phyloP scores from a whole-genome alignment of 2,888 invertebrate species.

The Melieria omissa region DNA sequence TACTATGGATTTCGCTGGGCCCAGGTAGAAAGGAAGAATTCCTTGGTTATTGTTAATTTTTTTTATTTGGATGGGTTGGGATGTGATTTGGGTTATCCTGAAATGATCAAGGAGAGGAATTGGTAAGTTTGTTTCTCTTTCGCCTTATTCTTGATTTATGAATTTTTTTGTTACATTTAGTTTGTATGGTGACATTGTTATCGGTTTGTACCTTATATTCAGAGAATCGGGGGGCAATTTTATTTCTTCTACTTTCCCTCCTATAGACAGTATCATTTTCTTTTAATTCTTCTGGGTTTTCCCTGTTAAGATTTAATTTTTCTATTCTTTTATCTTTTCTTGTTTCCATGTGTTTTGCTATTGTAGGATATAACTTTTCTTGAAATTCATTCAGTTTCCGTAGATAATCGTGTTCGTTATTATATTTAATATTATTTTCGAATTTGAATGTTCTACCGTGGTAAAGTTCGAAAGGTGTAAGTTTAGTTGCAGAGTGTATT shows the following conservation, averaged over 20 bases:
- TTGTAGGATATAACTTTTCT: background rate
- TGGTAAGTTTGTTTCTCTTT: conserved; percentile 1
- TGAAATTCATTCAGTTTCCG: conserved; percentile 8
- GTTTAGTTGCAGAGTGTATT: conserved; percentile 7
- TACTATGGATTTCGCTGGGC: background rate
- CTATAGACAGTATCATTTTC: conserved; percentile 32
- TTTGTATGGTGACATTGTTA: background rate
- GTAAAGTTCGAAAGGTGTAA: conserved; percentile 7
- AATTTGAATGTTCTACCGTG: background rate
- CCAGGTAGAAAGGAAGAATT: background rate
- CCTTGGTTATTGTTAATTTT: background rate
- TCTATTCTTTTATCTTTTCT: conserved; percentile 10
- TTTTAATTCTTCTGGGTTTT: conserved; percentile 23
- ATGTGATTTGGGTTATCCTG: background rate
- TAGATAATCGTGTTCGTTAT: conserved; percentile 6
- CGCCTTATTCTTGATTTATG: conserved; percentile 4
- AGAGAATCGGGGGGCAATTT: conserved; percentile 38
- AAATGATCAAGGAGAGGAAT: background rate
- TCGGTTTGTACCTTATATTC: conserved; percentile 33
- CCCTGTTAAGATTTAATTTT: conserved; percentile 33
- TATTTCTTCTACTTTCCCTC: conserved; percentile 43
- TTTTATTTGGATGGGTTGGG: conserved; percentile 1
- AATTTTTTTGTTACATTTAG: conserved; percentile 6
- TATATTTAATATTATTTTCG: background rate
- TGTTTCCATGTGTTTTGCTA: conserved; percentile 18